These are phyloP conservation scores for Eretmocerus hayati DNA, from an alignment of 2,888 invertebrate species.

Conservation along the genomic window DNA sequence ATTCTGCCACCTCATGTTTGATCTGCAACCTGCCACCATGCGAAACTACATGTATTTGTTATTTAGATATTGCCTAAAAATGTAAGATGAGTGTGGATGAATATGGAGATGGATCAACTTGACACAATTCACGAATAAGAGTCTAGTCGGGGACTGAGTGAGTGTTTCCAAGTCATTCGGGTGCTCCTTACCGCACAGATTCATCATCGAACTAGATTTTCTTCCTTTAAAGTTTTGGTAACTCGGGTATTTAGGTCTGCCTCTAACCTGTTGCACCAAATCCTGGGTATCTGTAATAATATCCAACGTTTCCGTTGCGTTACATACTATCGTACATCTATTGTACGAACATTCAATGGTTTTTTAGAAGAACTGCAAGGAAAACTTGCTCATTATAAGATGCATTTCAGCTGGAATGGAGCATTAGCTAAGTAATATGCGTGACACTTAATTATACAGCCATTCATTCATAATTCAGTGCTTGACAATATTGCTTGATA, in stretches of 20 bases:
- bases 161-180: slow-evolving; percentile 36
- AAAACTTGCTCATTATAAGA: slow-evolving; percentile 20
- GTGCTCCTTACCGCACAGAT: slow-evolving; percentile 85
- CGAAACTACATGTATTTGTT: slow-evolving; percentile 39
- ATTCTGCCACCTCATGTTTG: slow-evolving; percentile 33
- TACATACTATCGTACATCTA: slow-evolving; percentile 36
- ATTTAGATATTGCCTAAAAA: slow-evolving; percentile 15
- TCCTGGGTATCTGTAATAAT: slow-evolving; percentile 81
- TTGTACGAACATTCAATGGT: slow-evolving; percentile 19
- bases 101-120: slow-evolving; percentile 6
- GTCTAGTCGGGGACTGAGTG: slow-evolving; percentile 8
- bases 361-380: slow-evolving; percentile 13
- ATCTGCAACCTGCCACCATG: slow-evolving; percentile 40
- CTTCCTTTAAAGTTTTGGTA: slow-evolving; percentile 85
- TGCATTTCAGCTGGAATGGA: slow-evolving; percentile 25
- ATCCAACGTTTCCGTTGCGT: slow-evolving; percentile 55
- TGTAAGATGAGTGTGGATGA: slow-evolving; percentile 11
- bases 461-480: too few species aligned
- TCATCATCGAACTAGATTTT: slow-evolving; percentile 93
- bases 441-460: too few species aligned
- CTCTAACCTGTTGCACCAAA: slow-evolving; percentile 70
- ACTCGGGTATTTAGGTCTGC: slow-evolving; percentile 77
- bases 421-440: too few species aligned
- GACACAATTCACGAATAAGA: slow-evolving; percentile 1
- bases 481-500: too few species aligned